These are phyloP conservation scores for Pagetopsis macropterus DNA, from an alignment of 2,797 vertebrate genomes.

Conservation along the genomic window DNA sequence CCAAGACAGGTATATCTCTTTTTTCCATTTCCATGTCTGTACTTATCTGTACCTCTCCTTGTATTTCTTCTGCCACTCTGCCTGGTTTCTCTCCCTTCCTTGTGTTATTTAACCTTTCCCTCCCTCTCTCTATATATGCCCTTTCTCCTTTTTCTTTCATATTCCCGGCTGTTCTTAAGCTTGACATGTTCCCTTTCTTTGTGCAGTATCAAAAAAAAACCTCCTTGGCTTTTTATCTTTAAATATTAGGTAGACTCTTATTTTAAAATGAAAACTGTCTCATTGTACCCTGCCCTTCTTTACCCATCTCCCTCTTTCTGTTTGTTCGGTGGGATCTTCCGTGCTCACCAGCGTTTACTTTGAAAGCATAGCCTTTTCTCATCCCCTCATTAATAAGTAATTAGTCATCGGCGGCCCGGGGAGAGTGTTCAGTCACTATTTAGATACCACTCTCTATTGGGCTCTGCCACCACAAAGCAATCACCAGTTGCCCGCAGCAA, in stretches of 20 bases:
- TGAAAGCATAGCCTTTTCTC: constrained; percentile 68
- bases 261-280: constrained; percentile 48
- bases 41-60: constrained; percentile 65
- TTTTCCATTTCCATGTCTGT: constrained; percentile 65
- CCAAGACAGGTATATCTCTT: constrained; percentile 65
- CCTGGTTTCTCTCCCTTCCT: constrained; percentile 20
- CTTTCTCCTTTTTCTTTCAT: constrained; percentile 32
- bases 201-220: constrained; percentile 21
- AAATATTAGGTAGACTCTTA: constrained; percentile 28
- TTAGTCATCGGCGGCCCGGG: constrained; percentile 69
- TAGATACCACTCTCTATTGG: constrained; percentile 57
- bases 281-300: constrained; percentile 30
- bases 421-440: constrained; percentile 55
- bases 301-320: not conserved
- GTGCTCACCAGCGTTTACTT: constrained; percentile 67
- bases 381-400: constrained; percentile 80
- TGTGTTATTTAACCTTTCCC: constrained; percentile 52
- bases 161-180: constrained; percentile 9
- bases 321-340: constrained; percentile 42
- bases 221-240: constrained; percentile 5
- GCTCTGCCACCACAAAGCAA: constrained; percentile 69
- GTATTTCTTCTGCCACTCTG: constrained; percentile 54
- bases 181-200: constrained; percentile 30
- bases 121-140: constrained; percentile 15
- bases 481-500: constrained; percentile 67